Percentiles rank a stretch among this genome's conserved stretches.
Conservation (phyloP, 2,888 invertebrate genomes). For the Cheilosia urbana region DNA sequence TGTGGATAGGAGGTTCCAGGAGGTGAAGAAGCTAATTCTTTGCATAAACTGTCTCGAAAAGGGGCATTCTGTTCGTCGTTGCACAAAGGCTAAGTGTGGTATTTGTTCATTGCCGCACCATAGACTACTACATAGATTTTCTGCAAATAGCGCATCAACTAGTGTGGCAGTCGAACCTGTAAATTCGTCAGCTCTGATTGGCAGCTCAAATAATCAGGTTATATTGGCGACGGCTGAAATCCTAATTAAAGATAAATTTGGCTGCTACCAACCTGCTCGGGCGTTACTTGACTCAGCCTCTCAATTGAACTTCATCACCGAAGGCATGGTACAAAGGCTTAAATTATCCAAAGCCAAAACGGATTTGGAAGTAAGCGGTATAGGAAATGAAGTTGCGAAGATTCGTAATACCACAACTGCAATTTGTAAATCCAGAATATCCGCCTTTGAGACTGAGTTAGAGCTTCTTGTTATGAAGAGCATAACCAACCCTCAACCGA, state of each 20-base stretch:
- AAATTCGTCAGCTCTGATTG: background rate
- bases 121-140: background rate
- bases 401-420: background rate
- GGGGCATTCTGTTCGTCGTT: slow-evolving; percentile 19
- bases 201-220: too few relatives aligned
- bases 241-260: background rate
- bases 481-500: slow-evolving; percentile 27
- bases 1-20: slow-evolving; percentile 8
- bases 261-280: background rate
- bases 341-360: slow-evolving; percentile 13
- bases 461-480: slow-evolving; percentile 25
- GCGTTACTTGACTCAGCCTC: background rate
- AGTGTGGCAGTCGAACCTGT: slow-evolving; percentile 1
- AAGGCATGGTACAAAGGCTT: slow-evolving; percentile 38
- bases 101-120: slow-evolving; percentile 2
- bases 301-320: background rate
- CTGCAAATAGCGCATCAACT: too few relatives aligned
- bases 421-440: background rate
- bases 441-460: slow-evolving; percentile 1
- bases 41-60: slow-evolving; percentile 27
- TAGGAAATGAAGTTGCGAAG: background rate
- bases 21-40: slow-evolving; percentile 11
- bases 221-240: background rate
- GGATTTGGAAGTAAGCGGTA: slow-evolving; percentile 10
- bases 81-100: slow-evolving; percentile 1